Evolutionary conservation across 1,140 invertebrate species (phyloP).

Genomic region (Habropoda laboriosa): DNA sequence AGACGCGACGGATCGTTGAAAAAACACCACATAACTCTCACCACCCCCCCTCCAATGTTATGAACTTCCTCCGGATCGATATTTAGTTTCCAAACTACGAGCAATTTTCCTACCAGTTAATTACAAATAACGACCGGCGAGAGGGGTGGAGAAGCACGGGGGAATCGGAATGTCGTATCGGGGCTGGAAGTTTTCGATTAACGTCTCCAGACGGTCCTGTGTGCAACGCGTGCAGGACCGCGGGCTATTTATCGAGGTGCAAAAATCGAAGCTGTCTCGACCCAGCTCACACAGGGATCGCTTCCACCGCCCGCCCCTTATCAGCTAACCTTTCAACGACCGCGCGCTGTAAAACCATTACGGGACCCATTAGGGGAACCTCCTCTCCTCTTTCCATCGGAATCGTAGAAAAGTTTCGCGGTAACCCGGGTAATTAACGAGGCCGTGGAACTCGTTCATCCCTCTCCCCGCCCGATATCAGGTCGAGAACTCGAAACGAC

Average conservation of each 20-base stretch:
- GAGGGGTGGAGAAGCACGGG: not conserved
- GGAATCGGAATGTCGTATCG: not conserved
- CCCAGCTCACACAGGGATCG: constrained; percentile 29
- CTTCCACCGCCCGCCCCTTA: not conserved
- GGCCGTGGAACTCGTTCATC: constrained; percentile 64
- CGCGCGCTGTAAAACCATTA: constrained; percentile 67
- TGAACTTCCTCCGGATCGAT: not conserved
- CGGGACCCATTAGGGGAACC: constrained; percentile 63
- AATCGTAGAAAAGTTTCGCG: constrained; percentile 69
- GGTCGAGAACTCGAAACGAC: constrained; percentile 47
- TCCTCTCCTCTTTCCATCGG: constrained; percentile 58
- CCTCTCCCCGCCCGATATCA: constrained; percentile 63
- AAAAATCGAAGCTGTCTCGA: constrained; percentile 52
- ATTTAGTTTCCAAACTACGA: not conserved
- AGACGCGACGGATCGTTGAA: not conserved
- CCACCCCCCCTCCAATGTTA: not conserved
- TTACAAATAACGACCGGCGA: not conserved
- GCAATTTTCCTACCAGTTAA: constrained; percentile 3
- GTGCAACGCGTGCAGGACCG: not conserved
- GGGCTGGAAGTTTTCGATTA: constrained; percentile 19
- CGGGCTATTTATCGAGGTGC: constrained; percentile 51
- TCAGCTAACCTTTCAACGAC: not conserved
- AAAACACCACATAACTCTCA: not conserved
- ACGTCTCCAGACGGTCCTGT: not conserved
- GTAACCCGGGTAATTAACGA: constrained; percentile 70